A percentile compares a stretch with the other conserved stretches of the same genome.
These are phyloP conservation scores for Microcebus ravelobensis DNA, from an alignment of 2,113 vertebrate genomes.

Conservation along the genomic window DNA sequence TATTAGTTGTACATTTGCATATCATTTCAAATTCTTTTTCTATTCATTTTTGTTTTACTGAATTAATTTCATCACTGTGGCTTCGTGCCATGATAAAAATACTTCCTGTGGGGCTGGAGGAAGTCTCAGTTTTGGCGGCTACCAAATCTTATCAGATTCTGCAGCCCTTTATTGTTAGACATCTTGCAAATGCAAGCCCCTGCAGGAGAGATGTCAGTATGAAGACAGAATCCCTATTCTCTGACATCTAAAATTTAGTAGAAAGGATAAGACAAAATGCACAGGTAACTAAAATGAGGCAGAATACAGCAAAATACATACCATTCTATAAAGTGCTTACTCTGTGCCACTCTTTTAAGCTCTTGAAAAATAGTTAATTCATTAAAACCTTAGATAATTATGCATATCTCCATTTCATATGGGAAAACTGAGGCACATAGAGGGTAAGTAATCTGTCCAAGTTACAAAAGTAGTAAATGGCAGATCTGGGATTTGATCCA, in stretches of 20 bases:
- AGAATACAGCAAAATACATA: background rate
- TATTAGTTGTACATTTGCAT: background rate
- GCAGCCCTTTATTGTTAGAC: background rate
- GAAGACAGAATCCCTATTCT: background rate
- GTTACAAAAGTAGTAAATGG: background rate
- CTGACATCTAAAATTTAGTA: background rate
- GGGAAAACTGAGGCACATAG: background rate
- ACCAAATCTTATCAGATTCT: background rate
- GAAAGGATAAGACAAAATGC: background rate
- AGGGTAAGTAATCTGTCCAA: background rate
- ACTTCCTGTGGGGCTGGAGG: background rate
- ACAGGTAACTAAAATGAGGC: constrained; percentile 5
- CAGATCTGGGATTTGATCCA: background rate
- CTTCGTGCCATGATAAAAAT: background rate
- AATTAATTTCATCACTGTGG: constrained; percentile 21
- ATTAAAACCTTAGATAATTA: background rate
- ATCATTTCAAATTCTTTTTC: constrained; percentile 25
- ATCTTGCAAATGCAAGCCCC: background rate
- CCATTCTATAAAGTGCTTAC: background rate
- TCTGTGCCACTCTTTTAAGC: background rate
- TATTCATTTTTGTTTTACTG: constrained; percentile 3
- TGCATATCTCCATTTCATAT: background rate
- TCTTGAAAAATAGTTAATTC: constrained; percentile 1
- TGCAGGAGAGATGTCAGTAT: background rate
- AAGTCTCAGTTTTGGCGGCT: background rate